Evolutionary conservation across 2,888 invertebrate genomes (phyloP).

Genomic region (Xanthostigma xanthostigma): DNA sequence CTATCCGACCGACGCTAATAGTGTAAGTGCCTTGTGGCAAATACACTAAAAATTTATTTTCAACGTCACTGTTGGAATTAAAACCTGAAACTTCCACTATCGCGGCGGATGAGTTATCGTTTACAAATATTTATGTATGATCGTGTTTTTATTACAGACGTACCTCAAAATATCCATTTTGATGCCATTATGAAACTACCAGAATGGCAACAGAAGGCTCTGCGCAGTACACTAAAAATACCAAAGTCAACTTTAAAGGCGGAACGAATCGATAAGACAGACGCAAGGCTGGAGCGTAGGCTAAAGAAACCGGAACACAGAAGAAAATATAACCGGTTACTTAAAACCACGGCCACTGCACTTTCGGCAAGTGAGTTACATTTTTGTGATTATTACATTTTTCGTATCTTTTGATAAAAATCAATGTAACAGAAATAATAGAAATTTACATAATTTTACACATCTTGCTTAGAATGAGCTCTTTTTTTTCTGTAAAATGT

Average conservation of each 20-base stretch:
- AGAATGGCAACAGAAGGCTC: conserved; percentile 65
- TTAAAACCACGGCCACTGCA: conserved; percentile 33
- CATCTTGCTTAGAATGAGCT: too few species aligned
- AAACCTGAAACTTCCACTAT: too few species aligned
- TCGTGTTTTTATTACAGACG: conserved; percentile 35
- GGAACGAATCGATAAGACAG: conserved; percentile 20
- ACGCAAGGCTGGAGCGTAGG: conserved; percentile 20
- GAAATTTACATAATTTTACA: too few species aligned
- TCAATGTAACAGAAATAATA: too few species aligned
- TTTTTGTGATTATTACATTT: neutral
- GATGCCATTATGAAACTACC: conserved; percentile 57
- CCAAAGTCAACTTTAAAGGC: conserved; percentile 22
- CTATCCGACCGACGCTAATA: too few species aligned
- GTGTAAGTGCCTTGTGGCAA: too few species aligned
- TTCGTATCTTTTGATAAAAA: too few species aligned
- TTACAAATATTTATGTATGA: neutral
- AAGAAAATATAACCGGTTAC: conserved; percentile 31
- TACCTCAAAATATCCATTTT: conserved; percentile 48
- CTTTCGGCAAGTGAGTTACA: conserved; percentile 31
- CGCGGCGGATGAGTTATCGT: too few species aligned
- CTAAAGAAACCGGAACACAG: conserved; percentile 30
- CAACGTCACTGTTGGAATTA: too few species aligned
- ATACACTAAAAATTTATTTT: too few species aligned
- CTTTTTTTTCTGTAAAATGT: too few species aligned
- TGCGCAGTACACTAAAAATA: conserved; percentile 28